These are phyloP conservation scores for Hippopotamus amphibius DNA, from an alignment of 2,113 vertebrate genomes.

Conservation along the genomic window DNA sequence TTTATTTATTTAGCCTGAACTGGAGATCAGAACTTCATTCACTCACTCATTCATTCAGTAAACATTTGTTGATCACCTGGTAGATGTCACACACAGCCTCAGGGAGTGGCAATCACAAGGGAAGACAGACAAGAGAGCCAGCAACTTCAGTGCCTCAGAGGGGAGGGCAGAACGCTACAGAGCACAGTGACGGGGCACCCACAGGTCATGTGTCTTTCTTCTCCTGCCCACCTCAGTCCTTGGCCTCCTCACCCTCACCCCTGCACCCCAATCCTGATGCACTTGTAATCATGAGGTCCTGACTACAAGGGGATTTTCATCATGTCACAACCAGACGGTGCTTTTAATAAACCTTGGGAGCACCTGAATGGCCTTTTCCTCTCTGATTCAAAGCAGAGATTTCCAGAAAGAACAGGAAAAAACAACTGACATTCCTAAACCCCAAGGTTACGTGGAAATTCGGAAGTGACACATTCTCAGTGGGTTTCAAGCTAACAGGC, in stretches of 20 bases:
- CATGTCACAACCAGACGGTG: not conserved
- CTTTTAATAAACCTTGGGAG: constrained; percentile 45
- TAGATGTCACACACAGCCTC: not conserved
- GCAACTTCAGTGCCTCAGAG: not conserved
- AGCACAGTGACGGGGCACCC: rapidly evolving
- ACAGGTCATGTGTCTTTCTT: too few relatives aligned
- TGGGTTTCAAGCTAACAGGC: not conserved
- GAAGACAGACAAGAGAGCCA: not conserved
- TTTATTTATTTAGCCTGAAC: not conserved
- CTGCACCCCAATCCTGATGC: not conserved
- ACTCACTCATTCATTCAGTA: not conserved
- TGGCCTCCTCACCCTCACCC: not conserved
- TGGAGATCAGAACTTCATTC: constrained; percentile 17
- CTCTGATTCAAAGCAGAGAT: constrained; percentile 24
- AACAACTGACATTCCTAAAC: constrained; percentile 67
- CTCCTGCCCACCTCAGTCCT: not conserved
- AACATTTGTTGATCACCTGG: not conserved
- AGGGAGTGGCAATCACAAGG: not conserved
- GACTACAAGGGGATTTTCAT: not conserved
- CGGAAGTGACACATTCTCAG: constrained; percentile 37
- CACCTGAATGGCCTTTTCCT: constrained; percentile 26
- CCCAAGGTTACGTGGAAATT: constrained; percentile 47
- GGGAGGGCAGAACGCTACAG: not conserved
- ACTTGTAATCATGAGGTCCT: not conserved
- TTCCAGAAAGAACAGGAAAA: constrained; percentile 71